Evolutionary conservation across 53 echinoderm and acorn worm genomes (phyloP), one percentile per base, ranked within the genome.

Genomic region (Mesocentrotus franciscanus): DNA sequence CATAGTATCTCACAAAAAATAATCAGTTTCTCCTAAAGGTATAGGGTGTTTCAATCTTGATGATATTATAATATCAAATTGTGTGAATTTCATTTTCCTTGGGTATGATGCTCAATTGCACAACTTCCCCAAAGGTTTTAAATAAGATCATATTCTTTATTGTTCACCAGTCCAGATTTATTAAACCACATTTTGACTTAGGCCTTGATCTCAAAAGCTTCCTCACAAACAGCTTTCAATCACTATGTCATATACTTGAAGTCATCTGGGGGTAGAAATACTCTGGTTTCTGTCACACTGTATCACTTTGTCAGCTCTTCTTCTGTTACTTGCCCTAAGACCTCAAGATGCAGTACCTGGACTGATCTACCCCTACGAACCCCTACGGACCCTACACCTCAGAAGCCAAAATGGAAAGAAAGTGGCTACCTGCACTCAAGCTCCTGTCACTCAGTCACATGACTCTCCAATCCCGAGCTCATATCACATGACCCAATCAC

Each of bases 401-500:
- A 57, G 56, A 87, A 84, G 29, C 84, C 20, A 84, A 84, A 42
- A 57, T 29, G 34, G 11, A 58, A 24, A 20, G 27, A 58, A 87
- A 87, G 59, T 87, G 87, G 29, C 87, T 59, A 58, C 27, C 32
- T 87, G 58, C 56, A 87, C 87, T 87, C 87, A n/a, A 29, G 27
- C 11, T 18, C 9, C 34, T 91, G 66, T 62, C 91, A 91, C 64
- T 62, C 91, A 91, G 91, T 91, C 91, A 91, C 91, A 61, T 66
- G 91, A 91, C 66, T 91, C 87, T 29, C 29, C 78, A 32, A 32
- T 78, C 78, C 35, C 8, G 17, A 12, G 87, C 55, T 61, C 91
- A 58, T 61, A 91, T 91, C 91, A 91, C 91, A 91, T 91, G 91
- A 91, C 91, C 61, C 91, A 91, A 91, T 91, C 91, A 66, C 91